phyloP scores from a whole-genome alignment of 1,140 invertebrate species.

The Psilanteris sp. region DNA sequence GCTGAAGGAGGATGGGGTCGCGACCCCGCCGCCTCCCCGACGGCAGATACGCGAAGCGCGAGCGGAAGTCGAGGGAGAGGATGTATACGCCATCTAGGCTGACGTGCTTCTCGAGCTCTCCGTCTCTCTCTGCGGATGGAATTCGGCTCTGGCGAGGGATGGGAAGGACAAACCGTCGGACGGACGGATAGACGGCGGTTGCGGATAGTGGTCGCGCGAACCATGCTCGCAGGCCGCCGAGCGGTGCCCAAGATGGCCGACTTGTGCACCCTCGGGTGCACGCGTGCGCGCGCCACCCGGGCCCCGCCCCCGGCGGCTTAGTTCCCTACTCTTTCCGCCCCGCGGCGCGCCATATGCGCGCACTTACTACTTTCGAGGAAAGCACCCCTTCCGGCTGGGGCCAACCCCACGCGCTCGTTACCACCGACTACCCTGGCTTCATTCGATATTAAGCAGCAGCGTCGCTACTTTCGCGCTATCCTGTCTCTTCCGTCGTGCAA shows the following conservation, averaged over 20 bases:
- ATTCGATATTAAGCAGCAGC: slow-evolving; percentile 54
- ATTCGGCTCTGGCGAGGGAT: slow-evolving; percentile 43
- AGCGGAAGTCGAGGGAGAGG: slow-evolving; percentile 42
- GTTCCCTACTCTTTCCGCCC: slow-evolving; percentile 23
- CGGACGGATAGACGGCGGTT: slow-evolving; percentile 68
- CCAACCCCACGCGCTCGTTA: slow-evolving; percentile 63
- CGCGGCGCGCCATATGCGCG: slow-evolving; percentile 32
- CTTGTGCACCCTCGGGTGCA: too few species aligned
- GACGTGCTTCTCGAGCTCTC: slow-evolving; percentile 13
- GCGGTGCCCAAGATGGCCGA: slow-evolving; percentile 73
- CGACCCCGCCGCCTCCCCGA: slow-evolving; percentile 1
- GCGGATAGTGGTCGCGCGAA: slow-evolving; percentile 70
- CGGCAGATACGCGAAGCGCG: slow-evolving; percentile 11
- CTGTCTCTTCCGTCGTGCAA: slow-evolving; percentile 20
- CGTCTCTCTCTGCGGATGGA: slow-evolving; percentile 39
- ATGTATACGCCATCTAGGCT: slow-evolving; percentile 39
- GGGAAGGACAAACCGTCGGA: slow-evolving; percentile 66
- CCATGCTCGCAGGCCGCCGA: slow-evolving; percentile 58
- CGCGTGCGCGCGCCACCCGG: slow-evolving; percentile 66
- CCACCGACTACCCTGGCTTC: slow-evolving; percentile 38
- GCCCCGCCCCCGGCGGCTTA: slow-evolving; percentile 67
- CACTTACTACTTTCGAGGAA: slow-evolving; percentile 52
- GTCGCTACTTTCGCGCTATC: slow-evolving; percentile 49
- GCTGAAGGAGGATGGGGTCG: slow-evolving; percentile 3
- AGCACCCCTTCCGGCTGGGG: slow-evolving; percentile 60